Evolutionary conservation across 2,113 vertebrate species (phyloP).

Genomic region (Parus major): DNA sequence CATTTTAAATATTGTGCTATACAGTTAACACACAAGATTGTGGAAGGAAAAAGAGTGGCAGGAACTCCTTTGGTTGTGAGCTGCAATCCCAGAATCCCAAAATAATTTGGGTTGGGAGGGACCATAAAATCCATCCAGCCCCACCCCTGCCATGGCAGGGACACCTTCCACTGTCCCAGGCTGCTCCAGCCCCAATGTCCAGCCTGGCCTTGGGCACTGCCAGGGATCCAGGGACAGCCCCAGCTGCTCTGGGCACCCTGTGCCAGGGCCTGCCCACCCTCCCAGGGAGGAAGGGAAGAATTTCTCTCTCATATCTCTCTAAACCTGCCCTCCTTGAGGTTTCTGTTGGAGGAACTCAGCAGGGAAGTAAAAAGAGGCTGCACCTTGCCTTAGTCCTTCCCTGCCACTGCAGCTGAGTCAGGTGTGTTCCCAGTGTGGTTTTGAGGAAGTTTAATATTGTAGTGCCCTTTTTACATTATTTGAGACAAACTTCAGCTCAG

Average conservation of each 20-base stretch:
- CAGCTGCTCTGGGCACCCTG: not conserved
- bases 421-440: not conserved
- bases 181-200: not conserved
- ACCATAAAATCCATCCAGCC: fast-evolving
- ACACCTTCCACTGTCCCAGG: not conserved
- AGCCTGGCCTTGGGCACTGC: not conserved
- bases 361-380: not conserved
- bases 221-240: not conserved
- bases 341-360: not conserved
- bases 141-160: not conserved
- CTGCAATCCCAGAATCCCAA: not conserved
- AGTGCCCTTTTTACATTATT: not conserved
- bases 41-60: not conserved
- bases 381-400: not conserved
- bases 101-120: not conserved
- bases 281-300: fast-evolving
- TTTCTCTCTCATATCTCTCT: not conserved
- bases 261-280: not conserved
- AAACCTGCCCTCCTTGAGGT: not conserved
- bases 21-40: not conserved
- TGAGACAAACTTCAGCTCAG: not conserved
- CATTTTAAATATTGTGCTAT: not conserved
- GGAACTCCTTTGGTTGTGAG: not conserved
- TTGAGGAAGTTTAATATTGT: not conserved
- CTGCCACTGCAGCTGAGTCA: not conserved